Conservation (phyloP, 2,888 invertebrate genomes). For the Xestia xanthographa region DNA sequence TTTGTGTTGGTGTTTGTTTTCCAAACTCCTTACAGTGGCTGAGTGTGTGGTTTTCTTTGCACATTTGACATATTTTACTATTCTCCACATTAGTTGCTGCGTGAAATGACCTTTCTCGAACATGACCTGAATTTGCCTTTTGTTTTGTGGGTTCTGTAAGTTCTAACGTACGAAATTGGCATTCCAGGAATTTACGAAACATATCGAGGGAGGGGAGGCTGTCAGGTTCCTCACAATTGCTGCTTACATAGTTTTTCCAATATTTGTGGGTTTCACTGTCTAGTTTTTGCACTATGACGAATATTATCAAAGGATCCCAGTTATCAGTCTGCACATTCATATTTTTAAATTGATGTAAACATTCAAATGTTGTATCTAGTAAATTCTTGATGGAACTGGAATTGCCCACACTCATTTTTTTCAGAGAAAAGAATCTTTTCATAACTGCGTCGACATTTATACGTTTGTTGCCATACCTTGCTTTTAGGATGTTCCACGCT, state of each 20-base stretch:
- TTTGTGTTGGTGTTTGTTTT: too few relatives aligned
- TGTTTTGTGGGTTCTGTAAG: too few relatives aligned
- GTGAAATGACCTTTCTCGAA: too few relatives aligned
- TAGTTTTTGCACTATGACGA: slow-evolving; percentile 59
- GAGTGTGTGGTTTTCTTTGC: too few relatives aligned
- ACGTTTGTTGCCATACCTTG: slow-evolving; percentile 39
- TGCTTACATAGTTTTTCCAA: background rate
- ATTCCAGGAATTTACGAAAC: too few relatives aligned
- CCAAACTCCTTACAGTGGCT: too few relatives aligned
- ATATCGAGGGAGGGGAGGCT: too few relatives aligned
- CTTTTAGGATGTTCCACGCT: slow-evolving; percentile 55
- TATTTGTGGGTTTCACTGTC: slow-evolving; percentile 47
- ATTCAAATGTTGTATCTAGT: slow-evolving; percentile 64
- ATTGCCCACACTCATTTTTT: slow-evolving; percentile 47
- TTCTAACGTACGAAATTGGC: too few relatives aligned
- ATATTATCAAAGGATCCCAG: slow-evolving; percentile 59
- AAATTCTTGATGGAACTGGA: slow-evolving; percentile 57
- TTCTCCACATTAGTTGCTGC: too few relatives aligned
- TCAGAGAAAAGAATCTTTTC: slow-evolving; percentile 58
- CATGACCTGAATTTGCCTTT: too few relatives aligned
- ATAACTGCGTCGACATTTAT: slow-evolving; percentile 56
- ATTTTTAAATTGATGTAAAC: slow-evolving; percentile 50
- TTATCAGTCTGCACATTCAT: slow-evolving; percentile 16
- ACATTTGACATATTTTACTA: too few relatives aligned
- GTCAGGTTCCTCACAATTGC: too few relatives aligned